Conservation (phyloP, 1,140 invertebrate species). For the Daktulosphaira vitifoliae region DNA sequence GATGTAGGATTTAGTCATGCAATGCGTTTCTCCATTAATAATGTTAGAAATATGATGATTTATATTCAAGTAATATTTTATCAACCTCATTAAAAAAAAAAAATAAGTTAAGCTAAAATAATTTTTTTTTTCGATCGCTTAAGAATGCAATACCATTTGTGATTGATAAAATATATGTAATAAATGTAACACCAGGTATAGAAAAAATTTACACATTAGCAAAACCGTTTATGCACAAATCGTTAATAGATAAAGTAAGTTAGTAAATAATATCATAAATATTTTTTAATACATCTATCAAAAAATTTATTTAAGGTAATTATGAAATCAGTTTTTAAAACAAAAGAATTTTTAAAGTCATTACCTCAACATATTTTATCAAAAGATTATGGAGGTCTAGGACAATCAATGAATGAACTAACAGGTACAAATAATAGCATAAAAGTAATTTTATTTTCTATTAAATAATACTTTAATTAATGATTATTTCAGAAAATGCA, state of each 20-base stretch:
- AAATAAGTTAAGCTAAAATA: no score
- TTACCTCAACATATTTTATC: conserved; percentile 20
- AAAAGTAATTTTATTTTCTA: no score
- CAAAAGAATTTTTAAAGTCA: conserved; percentile 17
- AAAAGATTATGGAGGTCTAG: conserved; percentile 33
- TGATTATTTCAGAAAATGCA: conserved; percentile 35
- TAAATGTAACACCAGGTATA: conserved; percentile 54
- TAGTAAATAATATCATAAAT: neutral
- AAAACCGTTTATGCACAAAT: conserved; percentile 55
- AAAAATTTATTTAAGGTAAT: conserved; percentile 11
- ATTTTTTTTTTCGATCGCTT: no score
- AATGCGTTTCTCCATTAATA: conserved; percentile 17
- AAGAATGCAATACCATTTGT: conserved; percentile 53
- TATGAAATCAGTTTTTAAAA: conserved; percentile 22
- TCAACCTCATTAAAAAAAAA: neutral
- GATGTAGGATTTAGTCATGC: conserved; percentile 34
- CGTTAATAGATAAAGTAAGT: conserved; percentile 53
- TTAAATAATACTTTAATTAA: neutral
- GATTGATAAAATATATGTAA: conserved; percentile 52
- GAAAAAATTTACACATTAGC: conserved; percentile 54
- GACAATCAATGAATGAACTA: neutral
- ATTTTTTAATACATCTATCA: no score
- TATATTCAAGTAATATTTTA: conserved; percentile 18
- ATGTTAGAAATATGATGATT: conserved; percentile 20
- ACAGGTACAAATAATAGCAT: conserved; percentile 16